Base-by-base conservation (phyloP, 2,113 vertebrate genomes). In the Sturnira hondurensis region DNA sequence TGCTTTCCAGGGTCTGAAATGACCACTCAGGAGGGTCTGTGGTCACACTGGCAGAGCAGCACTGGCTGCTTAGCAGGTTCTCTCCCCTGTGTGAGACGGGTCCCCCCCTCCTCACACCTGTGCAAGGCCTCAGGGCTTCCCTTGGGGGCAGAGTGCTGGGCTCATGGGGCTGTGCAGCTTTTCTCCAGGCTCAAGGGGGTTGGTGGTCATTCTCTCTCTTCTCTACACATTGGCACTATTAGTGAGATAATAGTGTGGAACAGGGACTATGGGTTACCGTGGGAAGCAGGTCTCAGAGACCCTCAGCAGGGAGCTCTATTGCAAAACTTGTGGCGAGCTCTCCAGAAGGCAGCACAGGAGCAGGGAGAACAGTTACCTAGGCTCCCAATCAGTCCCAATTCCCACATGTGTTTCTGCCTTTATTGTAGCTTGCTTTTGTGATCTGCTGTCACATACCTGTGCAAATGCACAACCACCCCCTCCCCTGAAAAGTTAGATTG, bases 1-100 rank as follows among this genome's bases (percentile, higher is more conserved):
- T 54, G 31, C 7, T 92, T 71, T 31, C 52, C 26, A 11, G 26
- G n/a, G 3, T 17, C 2, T 31, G 7, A 28, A 41, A n/a, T 4
- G 2, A 7, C 19, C 31, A 0, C 38, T 7, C 9, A 31, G 76
- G 63, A 5, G 17, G 15, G 26, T 22, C 68, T 33, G 13, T 50
- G 68, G 38, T 50, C 33, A 7, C 0, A 0, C 1, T 8, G 41
- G 8, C 10, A 33, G 36, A 33, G 0, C 24, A 15, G 47, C 20
- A 6, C 2, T 17, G 41, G 33, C 20, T n/a, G 4, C 36, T 63
- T 9, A 33, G 58, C n/a, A 17, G 7, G 20, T 50, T 15, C 13
- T 2, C 19, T 36, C 31, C 13, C 19, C 7, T 58, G 22, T 45
- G 0, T 4, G 38, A 14, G 26, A 43, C 4, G 8, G 28, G 17